Percentiles rank a stretch among this genome's conserved stretches.
Evolutionary conservation across 2,797 vertebrate genomes (phyloP).

Genomic region (Falco berigora): DNA sequence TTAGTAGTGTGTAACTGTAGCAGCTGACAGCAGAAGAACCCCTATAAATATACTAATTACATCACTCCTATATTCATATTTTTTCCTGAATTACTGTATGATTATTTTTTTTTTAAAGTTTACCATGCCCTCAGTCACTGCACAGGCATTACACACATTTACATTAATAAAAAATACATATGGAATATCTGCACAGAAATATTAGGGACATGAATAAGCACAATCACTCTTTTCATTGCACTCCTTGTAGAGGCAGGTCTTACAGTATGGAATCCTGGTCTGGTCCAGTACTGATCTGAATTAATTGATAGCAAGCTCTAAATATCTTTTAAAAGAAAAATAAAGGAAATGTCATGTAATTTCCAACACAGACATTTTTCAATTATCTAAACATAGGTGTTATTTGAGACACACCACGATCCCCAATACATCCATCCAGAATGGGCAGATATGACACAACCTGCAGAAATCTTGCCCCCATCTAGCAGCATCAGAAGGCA

Average conservation of each 20-base stretch:
- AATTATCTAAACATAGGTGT: not conserved
- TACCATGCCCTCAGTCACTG: not conserved
- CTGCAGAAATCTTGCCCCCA: not conserved
- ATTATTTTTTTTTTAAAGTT: not conserved
- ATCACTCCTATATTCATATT: not conserved
- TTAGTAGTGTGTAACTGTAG: not conserved
- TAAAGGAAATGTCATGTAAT: not conserved
- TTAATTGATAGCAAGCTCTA: not conserved
- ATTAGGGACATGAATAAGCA: not conserved
- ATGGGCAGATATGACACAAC: not conserved
- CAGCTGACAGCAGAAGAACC: not conserved
- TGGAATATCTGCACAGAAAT: not conserved
- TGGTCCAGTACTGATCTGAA: not conserved
- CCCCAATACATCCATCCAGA: not conserved
- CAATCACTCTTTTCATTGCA: not conserved
- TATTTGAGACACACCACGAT: not conserved
- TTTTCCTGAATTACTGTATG: not conserved
- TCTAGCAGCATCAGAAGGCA: not conserved
- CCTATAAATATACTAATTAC: not conserved
- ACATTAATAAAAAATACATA: not conserved
- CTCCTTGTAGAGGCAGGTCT: not conserved
- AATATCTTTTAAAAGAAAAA: not conserved
- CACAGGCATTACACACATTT: not conserved
- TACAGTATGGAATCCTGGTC: not conserved
- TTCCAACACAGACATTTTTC: not conserved